phyloP scores from a whole-genome alignment of 2,888 invertebrate species.

The Cryptocheilus praepositus region DNA sequence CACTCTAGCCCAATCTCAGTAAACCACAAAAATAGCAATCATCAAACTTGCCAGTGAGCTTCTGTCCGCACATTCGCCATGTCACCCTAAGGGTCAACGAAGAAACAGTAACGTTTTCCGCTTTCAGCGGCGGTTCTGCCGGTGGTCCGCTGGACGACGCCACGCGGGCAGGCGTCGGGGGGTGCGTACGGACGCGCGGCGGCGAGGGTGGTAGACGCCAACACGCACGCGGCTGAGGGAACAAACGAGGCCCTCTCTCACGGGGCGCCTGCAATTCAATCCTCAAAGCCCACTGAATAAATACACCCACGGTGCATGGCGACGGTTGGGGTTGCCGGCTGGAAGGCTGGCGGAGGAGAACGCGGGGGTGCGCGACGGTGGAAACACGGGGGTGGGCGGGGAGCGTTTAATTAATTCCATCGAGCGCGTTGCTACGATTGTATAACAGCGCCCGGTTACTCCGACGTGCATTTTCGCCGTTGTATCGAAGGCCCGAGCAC shows the following conservation, averaged over 20 bases:
- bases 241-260: conserved; percentile 44
- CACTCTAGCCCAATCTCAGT: too few species aligned
- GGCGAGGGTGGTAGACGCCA: conserved; percentile 9
- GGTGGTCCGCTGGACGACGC: not conserved
- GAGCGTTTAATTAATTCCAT: conserved; percentile 56
- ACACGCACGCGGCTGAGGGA: conserved; percentile 13
- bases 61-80: too few species aligned
- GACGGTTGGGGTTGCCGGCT: conserved; percentile 11
- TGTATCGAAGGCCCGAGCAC: conserved; percentile 12
- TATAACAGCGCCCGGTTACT: conserved; percentile 36
- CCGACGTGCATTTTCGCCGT: conserved; percentile 39
- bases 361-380: not conserved
- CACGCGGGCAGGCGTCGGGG: conserved; percentile 15
- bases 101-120: too few species aligned
- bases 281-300: conserved; percentile 54
- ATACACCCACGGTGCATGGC: conserved; percentile 36
- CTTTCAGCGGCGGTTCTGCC: too few species aligned
- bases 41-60: too few species aligned
- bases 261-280: conserved; percentile 52
- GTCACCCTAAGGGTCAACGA: too few species aligned
- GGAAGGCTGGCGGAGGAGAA: conserved; percentile 2
- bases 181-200: conserved; percentile 7
- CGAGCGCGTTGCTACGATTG: conserved; percentile 36
- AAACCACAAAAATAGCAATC: too few species aligned
- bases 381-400: conserved; percentile 2